Conservation (phyloP, 1,140 invertebrate genomes). For the Drosophila elegans region DNA sequence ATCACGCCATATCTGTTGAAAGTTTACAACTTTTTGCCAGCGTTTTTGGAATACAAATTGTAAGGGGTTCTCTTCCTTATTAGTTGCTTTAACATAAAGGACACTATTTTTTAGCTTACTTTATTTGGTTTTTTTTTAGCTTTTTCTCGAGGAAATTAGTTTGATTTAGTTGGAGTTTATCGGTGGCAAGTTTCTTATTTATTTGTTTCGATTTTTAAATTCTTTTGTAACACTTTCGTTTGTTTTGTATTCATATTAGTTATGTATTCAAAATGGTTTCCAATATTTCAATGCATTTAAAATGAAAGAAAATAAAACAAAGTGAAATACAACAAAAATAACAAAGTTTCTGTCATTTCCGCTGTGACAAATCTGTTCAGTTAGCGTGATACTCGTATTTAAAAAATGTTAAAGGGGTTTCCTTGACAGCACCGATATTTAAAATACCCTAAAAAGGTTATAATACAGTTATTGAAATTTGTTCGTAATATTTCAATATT, state of each 20-base stretch:
- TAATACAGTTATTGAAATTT: no score
- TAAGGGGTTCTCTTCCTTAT: not conserved
- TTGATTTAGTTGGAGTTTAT: no score
- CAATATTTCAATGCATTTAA: not conserved
- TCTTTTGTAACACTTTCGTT: no score
- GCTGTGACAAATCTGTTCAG: conserved; percentile 27
- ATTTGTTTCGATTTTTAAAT: no score
- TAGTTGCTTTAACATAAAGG: not conserved
- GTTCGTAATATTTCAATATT: no score
- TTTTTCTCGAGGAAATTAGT: no score
- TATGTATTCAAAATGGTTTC: not conserved
- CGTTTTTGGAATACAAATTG: conserved; percentile 32
- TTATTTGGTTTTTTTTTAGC: not conserved
- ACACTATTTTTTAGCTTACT: not conserved
- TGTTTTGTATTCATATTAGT: no score
- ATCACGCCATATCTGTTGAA: conserved; percentile 82
- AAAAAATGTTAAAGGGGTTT: conserved; percentile 3
- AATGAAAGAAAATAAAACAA: not conserved
- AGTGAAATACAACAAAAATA: not conserved
- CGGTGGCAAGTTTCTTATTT: no score
- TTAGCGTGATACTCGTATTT: conserved; percentile 18
- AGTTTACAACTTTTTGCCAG: conserved; percentile 62
- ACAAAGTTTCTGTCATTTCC: conserved; percentile 2
- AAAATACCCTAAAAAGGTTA: not conserved
- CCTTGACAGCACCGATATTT: not conserved